Percentiles rank a stretch among this genome's conserved stretches.
Evolutionary conservation across 2,797 vertebrate species (phyloP).

Genomic region (Poecilia velifera): DNA sequence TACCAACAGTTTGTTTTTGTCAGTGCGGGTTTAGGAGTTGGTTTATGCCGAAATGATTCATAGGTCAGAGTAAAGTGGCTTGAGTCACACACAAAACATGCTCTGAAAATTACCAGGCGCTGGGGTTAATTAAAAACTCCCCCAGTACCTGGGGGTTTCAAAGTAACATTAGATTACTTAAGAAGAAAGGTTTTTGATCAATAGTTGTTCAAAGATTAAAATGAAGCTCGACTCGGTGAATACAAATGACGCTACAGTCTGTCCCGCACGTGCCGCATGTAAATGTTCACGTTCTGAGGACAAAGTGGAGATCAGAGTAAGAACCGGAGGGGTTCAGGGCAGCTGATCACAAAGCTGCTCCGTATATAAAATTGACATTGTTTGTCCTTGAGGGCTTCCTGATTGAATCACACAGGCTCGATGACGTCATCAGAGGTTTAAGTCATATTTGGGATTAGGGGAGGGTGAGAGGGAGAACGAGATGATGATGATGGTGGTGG

Average conservation of each 20-base stretch:
- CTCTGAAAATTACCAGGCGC: background rate
- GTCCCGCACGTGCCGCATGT: background rate
- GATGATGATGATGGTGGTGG: background rate
- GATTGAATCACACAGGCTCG: slow-evolving; percentile 80
- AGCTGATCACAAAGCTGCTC: slow-evolving; percentile 48
- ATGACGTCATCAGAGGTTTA: slow-evolving; percentile 77
- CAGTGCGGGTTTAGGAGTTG: background rate
- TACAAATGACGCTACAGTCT: background rate
- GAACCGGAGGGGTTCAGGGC: slow-evolving; percentile 39
- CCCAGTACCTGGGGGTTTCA: no score
- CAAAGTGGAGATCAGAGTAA: slow-evolving; percentile 24
- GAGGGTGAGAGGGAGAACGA: slow-evolving; percentile 27
- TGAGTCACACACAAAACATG: background rate
- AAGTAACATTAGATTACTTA: background rate
- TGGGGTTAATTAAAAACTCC: background rate
- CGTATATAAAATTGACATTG: slow-evolving; percentile 82
- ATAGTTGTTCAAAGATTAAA: background rate
- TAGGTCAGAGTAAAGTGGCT: background rate
- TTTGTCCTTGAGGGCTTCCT: slow-evolving; percentile 82
- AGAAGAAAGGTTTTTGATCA: background rate
- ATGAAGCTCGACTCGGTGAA: background rate
- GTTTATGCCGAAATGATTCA: slow-evolving; percentile 4
- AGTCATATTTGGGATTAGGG: slow-evolving; percentile 76
- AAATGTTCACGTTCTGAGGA: background rate
- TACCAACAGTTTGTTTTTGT: background rate